Evolutionary conservation across 2,888 invertebrate genomes (phyloP), one percentile per base, ranked within the genome.

Genomic region (Tipula vernalis): DNA sequence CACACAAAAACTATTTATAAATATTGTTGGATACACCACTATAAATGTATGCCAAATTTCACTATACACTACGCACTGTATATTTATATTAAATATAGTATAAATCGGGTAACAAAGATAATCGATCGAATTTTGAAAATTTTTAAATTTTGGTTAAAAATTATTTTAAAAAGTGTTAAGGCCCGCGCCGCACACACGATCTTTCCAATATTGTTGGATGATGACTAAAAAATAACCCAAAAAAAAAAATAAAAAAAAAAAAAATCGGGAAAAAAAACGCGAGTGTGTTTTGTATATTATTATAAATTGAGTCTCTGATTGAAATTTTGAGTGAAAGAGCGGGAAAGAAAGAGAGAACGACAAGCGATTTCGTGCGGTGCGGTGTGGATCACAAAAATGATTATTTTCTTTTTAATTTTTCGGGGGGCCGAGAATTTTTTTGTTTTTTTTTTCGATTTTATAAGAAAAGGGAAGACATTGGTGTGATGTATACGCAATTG

Each of bases 281-380:
- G 71, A 71, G 71, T 71, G 71, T 71, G 71, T 71, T 71, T 71
- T 71, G 71, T 71, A 71, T 28, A 71, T 15, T 71, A 28, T 71
- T 51, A 47, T 47, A 12, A 28, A 18, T 57, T 57, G 71, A 71
- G 71, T 71, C 28, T 18, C 28, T 71, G 71, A 71, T 71, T 71
- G 28, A 71, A 71, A 28, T 57, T 71, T 84, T 84, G 84, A 84
- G 84, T 84, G 36, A 41, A 84, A 84, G 41, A 84, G 36, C 36
- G 84, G 41, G 84, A 84, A 84, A 84, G 84, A 84, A 15, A 84
- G 84, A 84, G 84, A 84, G 84, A 39, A 84, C 42, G 28, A 86
- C 71, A 71, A 28, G 1, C 71, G 71, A 71, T 71, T 71, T 71
- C 71, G 71, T 18, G 71, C 28, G 28, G 71, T 71, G 71, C 71